Conservation (phyloP, 2,797 vertebrate genomes). For the Sphenodon punctatus region DNA sequence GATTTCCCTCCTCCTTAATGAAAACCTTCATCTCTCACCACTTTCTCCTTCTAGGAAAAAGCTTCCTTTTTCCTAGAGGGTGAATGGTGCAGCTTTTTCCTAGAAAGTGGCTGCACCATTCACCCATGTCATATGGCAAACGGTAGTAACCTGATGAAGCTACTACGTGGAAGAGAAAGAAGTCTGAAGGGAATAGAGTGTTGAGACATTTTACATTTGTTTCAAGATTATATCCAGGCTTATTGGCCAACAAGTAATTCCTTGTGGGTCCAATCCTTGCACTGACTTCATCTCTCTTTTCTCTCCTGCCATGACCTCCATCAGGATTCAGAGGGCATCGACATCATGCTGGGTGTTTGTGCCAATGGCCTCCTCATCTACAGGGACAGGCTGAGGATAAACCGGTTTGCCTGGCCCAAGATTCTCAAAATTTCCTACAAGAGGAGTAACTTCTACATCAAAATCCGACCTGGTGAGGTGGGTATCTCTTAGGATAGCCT, state of each 20-base stretch:
- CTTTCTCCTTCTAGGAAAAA: neutral
- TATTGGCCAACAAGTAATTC: no score
- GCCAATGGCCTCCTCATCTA: constrained; percentile 97
- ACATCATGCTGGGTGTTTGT: constrained; percentile 98
- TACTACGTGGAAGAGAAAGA: no score
- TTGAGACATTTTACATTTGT: neutral
- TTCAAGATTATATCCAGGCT: no score
- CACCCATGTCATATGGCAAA: no score
- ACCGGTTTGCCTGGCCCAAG: constrained; percentile 99
- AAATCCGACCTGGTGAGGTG: constrained; percentile 98
- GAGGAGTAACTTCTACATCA: constrained; percentile 99
- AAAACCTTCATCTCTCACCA: neutral
- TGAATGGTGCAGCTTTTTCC: no score
- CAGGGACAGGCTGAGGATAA: constrained; percentile 96
- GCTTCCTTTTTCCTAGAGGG: no score
- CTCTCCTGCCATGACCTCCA: neutral
- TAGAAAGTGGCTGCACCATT: no score
- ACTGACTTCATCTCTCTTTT: neutral
- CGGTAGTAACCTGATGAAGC: no score
- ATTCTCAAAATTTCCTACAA: constrained; percentile 99
- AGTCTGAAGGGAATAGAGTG: neutral
- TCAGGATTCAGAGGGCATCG: constrained; percentile 97
- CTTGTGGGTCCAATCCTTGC: no score
- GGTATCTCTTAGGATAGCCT: neutral
- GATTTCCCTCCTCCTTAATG: no score